Evolutionary conservation across 2,113 vertebrate species (phyloP).

Genomic region (Oriolus oriolus): DNA sequence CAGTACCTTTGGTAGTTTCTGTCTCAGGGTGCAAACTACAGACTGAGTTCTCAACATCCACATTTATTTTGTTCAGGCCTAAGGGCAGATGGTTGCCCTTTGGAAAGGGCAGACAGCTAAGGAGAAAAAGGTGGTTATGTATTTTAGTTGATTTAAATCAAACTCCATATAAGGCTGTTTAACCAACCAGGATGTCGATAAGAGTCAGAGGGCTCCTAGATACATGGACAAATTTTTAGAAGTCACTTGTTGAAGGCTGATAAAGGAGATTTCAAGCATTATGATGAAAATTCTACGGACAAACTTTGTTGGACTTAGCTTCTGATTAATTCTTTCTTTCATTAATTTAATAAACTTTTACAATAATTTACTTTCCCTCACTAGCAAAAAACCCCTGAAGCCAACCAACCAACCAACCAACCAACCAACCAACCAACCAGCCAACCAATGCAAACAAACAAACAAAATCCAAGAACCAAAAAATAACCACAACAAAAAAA

Average conservation of each 20-base stretch:
- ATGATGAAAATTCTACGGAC: neutral
- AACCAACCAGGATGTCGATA: neutral
- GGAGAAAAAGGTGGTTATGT: neutral
- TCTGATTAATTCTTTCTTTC: neutral
- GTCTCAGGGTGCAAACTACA: neutral
- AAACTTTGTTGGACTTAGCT: neutral
- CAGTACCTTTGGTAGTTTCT: neutral
- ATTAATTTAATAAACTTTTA: neutral
- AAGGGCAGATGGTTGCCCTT: neutral
- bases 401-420: neutral
- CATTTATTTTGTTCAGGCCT: neutral
- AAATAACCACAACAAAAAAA: neutral
- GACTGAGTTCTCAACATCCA: neutral
- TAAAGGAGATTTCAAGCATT: neutral
- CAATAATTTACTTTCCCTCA: neutral
- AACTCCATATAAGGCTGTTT: neutral
- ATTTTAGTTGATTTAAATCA: neutral
- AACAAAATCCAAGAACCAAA: neutral
- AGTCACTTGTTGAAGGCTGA: neutral
- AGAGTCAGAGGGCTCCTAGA: neutral
- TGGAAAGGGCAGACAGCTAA: neutral
- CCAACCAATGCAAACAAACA: neutral
- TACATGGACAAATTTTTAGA: neutral
- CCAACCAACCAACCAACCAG: too few species aligned
- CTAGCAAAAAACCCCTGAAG: neutral